Percentiles rank a stretch among this genome's conserved stretches.
phyloP scores from a whole-genome alignment of 2,113 vertebrate species.

The Nematolebias whitei region DNA sequence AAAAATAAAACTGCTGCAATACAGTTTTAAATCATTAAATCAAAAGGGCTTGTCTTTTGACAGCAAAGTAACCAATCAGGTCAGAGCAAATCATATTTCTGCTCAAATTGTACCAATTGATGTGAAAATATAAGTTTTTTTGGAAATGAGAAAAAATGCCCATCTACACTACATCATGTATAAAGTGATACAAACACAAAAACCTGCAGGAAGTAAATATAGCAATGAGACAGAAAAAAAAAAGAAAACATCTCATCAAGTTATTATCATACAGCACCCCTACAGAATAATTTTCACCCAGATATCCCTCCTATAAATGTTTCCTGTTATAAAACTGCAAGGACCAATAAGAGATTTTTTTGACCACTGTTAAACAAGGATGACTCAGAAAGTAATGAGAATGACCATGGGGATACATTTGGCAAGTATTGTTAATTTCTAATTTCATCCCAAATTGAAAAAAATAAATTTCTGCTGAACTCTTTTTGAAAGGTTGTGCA shows the following conservation, averaged over 20 bases:
- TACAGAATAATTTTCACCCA: neutral
- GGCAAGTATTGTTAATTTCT: constrained; percentile 48
- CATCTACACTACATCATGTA: neutral
- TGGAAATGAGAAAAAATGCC: neutral
- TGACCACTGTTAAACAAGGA: constrained; percentile 23
- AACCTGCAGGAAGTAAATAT: neutral
- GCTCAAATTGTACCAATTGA: too few species aligned
- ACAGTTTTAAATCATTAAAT: neutral
- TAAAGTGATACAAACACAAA: neutral
- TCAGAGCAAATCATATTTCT: too few species aligned
- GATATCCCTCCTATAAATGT: constrained; percentile 4
- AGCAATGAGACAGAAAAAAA: neutral
- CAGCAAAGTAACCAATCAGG: too few species aligned
- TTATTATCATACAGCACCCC: neutral
- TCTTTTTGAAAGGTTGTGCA: constrained; percentile 38
- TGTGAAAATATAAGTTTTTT: too few species aligned
- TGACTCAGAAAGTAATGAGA: constrained; percentile 39
- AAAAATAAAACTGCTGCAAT: neutral
- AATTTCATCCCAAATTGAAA: constrained; percentile 46
- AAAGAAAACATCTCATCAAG: neutral
- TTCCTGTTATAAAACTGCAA: constrained; percentile 15
- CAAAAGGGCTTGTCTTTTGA: too few species aligned
- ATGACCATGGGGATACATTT: constrained; percentile 29
- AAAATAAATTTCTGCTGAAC: constrained; percentile 41
- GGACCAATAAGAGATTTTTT: constrained; percentile 12